Conservation (phyloP, 2,113 vertebrate genomes). For the Ctenodactylus gundi region DNA sequence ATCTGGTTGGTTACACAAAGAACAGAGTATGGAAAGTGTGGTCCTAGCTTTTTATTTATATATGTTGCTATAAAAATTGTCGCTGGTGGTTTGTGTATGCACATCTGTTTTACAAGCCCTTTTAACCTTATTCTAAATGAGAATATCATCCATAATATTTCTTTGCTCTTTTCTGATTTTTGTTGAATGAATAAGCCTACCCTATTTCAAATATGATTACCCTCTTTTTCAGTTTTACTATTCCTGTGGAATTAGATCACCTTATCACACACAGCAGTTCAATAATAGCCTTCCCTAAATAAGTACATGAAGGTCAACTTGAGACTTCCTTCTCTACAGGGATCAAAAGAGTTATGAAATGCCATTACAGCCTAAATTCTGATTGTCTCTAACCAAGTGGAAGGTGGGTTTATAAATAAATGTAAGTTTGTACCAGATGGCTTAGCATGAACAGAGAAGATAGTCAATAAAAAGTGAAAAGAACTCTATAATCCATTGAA, state of each 20-base stretch:
- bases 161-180: slow-evolving; percentile 49
- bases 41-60: not conserved
- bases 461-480: slow-evolving; percentile 54
- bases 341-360: slow-evolving; percentile 49
- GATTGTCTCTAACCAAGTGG: slow-evolving; percentile 42
- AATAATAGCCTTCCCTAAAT: slow-evolving; percentile 72
- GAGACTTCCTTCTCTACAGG: slow-evolving; percentile 63
- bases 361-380: slow-evolving; percentile 38
- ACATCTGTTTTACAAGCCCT: not conserved
- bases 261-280: slow-evolving; percentile 61
- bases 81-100: not conserved
- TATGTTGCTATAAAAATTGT: not conserved
- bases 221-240: slow-evolving; percentile 47
- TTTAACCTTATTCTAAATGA: slow-evolving; percentile 39
- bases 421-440: slow-evolving; percentile 50
- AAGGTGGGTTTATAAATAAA: slow-evolving; percentile 68
- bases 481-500: slow-evolving; percentile 2
- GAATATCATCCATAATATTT: slow-evolving; percentile 20
- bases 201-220: slow-evolving; percentile 70
- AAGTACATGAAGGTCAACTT: slow-evolving; percentile 63
- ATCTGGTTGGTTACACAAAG: not conserved
- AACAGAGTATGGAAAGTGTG: not conserved
- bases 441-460: not conserved
- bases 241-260: slow-evolving; percentile 61
- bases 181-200: slow-evolving; percentile 47